A percentile compares a stretch with the other conserved stretches of the same genome.
Conservation (phyloP, 37 sponge, comb jelly and placozoan genomes). For the Hormiphora californensis region DNA sequence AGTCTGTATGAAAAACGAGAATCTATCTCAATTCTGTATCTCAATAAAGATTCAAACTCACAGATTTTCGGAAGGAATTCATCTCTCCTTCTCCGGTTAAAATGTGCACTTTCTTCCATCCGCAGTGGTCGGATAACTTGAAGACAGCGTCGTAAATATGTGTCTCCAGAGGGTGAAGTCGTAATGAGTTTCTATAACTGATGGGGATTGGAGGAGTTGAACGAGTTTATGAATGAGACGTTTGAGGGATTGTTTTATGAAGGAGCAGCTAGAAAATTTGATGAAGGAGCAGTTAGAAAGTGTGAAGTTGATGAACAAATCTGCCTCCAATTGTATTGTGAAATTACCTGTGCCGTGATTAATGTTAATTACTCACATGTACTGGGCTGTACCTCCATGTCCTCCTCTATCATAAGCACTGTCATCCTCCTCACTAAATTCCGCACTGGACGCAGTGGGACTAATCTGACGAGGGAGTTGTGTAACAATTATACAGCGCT, state of each 20-base stretch:
- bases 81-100: background rate
- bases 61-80: conserved; percentile 8
- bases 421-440: background rate
- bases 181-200: conserved; percentile 15
- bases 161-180: conserved; percentile 28
- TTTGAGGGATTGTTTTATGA: too few species aligned
- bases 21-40: too few species aligned
- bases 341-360: too few species aligned
- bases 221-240: too few species aligned
- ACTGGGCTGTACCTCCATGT: background rate
- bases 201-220: background rate
- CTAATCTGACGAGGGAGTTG: background rate
- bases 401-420: background rate
- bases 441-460: conserved; percentile 43
- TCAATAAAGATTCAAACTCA: too few species aligned
- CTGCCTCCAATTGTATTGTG: too few species aligned
- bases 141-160: conserved; percentile 15
- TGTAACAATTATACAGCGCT: too few species aligned
- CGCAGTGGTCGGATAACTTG: background rate
- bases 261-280: too few species aligned
- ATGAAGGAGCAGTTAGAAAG: too few species aligned
- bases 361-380: background rate
- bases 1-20: too few species aligned
- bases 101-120: conserved; percentile 26
- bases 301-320: too few species aligned